Conservation (phyloP, 2,797 vertebrate genomes). For the Epinephelus awoara region DNA sequence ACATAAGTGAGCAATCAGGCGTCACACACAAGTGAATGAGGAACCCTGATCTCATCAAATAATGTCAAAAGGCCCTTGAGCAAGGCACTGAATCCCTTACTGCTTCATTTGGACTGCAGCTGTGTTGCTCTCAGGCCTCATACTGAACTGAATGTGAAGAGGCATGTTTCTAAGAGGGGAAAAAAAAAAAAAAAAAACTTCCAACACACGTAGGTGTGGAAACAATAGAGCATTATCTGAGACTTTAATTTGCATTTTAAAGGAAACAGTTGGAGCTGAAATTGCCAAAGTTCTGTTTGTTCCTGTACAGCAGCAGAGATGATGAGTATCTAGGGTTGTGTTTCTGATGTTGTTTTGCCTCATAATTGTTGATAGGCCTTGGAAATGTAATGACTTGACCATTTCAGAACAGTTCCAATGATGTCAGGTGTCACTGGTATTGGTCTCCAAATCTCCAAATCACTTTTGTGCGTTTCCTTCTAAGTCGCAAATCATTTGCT, state of each 20-base stretch:
- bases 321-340: neutral
- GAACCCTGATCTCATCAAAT: neutral
- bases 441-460: too few species aligned
- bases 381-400: neutral
- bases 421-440: neutral
- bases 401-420: neutral
- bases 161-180: neutral
- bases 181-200: neutral
- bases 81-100: constrained; percentile 10
- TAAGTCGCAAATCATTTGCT: too few species aligned
- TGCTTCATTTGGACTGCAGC: neutral
- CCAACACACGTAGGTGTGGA: neutral
- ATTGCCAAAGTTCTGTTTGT: neutral
- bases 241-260: constrained; percentile 1
- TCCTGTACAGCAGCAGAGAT: neutral
- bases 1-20: too few species aligned
- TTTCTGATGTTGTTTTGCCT: neutral
- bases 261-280: neutral
- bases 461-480: too few species aligned
- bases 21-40: too few species aligned
- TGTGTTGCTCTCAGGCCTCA: constrained; percentile 10
- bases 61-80: constrained; percentile 7
- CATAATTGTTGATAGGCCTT: neutral
- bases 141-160: neutral
- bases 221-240: neutral